These are phyloP conservation scores for Chloroceryle amazona DNA, from an alignment of 2,797 vertebrate species.

Conservation along the genomic window DNA sequence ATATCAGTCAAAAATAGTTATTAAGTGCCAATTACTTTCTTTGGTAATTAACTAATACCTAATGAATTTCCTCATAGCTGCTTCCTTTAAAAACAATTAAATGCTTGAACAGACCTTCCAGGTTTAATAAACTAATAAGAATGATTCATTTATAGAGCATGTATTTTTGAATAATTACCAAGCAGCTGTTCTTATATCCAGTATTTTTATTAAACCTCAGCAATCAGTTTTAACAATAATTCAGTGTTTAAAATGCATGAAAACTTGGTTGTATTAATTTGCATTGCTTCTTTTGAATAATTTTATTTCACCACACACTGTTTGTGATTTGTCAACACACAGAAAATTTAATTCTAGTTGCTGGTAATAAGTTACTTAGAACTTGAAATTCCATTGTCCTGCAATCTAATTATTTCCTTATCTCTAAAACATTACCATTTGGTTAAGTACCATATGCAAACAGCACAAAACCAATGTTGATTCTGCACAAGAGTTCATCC, in stretches of 20 bases:
- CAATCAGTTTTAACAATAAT: conserved; percentile 42
- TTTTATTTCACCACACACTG: neutral
- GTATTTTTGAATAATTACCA: conserved; percentile 48
- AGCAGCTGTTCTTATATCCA: conserved; percentile 28
- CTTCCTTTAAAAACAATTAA: conserved; percentile 64
- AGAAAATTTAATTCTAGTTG: neutral
- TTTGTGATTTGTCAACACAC: neutral
- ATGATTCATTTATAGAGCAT: neutral
- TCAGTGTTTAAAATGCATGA: conserved; percentile 24
- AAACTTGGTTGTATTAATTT: neutral
- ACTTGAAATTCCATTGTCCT: neutral
- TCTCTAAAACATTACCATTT: neutral
- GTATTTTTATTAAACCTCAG: conserved; percentile 45
- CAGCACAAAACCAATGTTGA: neutral
- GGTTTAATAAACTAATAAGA: conserved; percentile 63
- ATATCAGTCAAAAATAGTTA: conserved; percentile 28
- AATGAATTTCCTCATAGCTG: conserved; percentile 48
- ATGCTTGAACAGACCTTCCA: conserved; percentile 36
- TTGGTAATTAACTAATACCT: conserved; percentile 62
- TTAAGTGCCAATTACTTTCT: conserved; percentile 48
- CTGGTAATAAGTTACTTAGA: neutral
- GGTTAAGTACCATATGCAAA: neutral
- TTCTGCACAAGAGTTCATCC: neutral
- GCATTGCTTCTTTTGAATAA: neutral
- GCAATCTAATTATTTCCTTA: neutral